Base-by-base conservation (phyloP, 2,113 vertebrate species). In the Pelecanus crispus region DNA sequence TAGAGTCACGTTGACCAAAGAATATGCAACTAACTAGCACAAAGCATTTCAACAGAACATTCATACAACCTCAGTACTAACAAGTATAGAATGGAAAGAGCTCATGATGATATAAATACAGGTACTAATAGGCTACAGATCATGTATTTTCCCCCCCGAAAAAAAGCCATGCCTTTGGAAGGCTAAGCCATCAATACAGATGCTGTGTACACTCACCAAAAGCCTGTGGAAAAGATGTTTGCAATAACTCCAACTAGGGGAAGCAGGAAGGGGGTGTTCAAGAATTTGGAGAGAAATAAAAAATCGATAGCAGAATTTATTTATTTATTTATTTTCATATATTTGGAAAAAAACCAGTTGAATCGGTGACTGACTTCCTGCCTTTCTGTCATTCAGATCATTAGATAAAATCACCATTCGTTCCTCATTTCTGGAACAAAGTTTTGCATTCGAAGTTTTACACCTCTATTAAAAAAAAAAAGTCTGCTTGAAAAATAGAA, bases 201-300 rank as follows among this genome's bases (percentile, higher is more conserved):
- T 66, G 17, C 31, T 87, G 59, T 29, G 19, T 40, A 26, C 2
- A 0, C 11, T 75, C 17, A 65, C 22, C 22, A 58, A 86, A 90
- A 73, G 38, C 17, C 42, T 50, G 5, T 38, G 28, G 40, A 70
- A 80, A 80, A 92, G 25, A 9, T 32, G 22, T 13, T 45, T 75
- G 32, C 19, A 66, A 9, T 74, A 71, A 31, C 20, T 84, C 31
- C 14, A 55, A 11, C 2, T 28, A 59, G 12, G 8, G 28, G n/a
- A 87, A 71, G 9, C 0, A 8, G 42, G 8, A 82, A 61, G 7
- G 5, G 3, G 0, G 0, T 49, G 24, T 79, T 87, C 26, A 61
- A 19, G 5, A 61, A 13, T 5, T 44, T 62, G 14, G 22, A 62
- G 14, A 38, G 34, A 87, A 94, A 80, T 40, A 55, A 67, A 84